phyloP scores from a whole-genome alignment of 2,888 invertebrate genomes.

The Epistrophe grossulariae region DNA sequence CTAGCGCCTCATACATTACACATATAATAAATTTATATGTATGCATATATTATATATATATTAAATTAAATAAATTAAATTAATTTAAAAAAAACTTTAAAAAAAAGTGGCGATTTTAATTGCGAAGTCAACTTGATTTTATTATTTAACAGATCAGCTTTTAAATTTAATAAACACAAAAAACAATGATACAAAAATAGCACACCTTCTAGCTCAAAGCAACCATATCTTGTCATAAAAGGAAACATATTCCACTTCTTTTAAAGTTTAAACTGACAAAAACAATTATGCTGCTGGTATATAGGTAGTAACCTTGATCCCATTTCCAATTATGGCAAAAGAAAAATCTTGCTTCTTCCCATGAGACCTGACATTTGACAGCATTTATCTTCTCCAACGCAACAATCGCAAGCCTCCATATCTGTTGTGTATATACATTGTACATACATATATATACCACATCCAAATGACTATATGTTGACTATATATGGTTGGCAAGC shows the following conservation, averaged over 20 bases:
- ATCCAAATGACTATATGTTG: conserved; percentile 26
- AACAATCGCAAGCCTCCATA: conserved; percentile 25
- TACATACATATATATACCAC: not conserved
- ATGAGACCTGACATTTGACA: conserved; percentile 46
- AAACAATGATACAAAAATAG: not conserved
- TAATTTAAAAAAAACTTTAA: no score
- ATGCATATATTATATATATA: no score
- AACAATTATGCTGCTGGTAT: not conserved
- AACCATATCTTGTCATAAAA: not conserved
- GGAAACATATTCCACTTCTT: conserved; percentile 13
- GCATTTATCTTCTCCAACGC: not conserved
- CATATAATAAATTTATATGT: no score
- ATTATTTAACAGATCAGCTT: not conserved
- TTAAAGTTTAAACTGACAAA: conserved; percentile 4
- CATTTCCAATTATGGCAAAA: conserved; percentile 32
- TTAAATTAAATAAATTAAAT: no score
- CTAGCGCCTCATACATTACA: no score
- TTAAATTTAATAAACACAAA: not conserved
- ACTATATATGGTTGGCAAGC: conserved; percentile 10
- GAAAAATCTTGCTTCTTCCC: conserved; percentile 2
- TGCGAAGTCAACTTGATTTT: no score
- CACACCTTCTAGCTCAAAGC: not conserved
- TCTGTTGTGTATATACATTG: not conserved
- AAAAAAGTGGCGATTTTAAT: no score
- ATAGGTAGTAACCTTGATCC: conserved; percentile 29